These are phyloP conservation scores for Saimiri boliviensis DNA, from an alignment of 2,113 vertebrate species.

Conservation along the genomic window DNA sequence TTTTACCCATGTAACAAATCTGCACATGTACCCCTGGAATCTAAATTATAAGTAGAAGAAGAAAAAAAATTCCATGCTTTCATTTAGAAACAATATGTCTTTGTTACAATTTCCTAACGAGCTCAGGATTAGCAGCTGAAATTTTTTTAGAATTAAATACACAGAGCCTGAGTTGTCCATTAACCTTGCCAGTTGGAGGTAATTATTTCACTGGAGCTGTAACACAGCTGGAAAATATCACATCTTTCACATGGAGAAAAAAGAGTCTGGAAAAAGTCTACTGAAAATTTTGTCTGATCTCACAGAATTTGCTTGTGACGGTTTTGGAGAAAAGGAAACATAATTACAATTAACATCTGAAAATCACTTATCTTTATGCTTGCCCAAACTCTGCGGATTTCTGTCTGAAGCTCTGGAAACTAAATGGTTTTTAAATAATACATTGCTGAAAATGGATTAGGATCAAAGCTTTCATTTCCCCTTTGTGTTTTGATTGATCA, in stretches of 20 bases:
- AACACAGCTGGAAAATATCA: background rate
- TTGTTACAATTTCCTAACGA: background rate
- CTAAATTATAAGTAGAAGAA: background rate
- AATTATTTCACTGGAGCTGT: background rate
- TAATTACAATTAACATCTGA: background rate
- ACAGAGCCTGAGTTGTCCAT: background rate
- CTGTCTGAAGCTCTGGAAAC: background rate
- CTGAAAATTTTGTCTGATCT: background rate
- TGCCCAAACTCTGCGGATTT: background rate
- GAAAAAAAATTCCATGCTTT: background rate
- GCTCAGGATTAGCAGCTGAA: background rate
- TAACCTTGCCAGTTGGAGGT: background rate
- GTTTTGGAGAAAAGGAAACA: background rate
- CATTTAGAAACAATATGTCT: background rate
- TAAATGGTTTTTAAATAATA: background rate
- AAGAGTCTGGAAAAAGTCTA: background rate
- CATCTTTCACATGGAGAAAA: background rate
- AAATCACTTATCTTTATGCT: background rate
- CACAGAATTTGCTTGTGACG: background rate
- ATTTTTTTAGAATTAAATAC: constrained; percentile 30
- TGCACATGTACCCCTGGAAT: no score
- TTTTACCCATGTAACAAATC: no score
- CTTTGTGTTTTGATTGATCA: background rate
- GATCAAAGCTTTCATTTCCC: background rate
- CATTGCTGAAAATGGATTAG: background rate